These are phyloP conservation scores for Serrognathus titanus DNA, from an alignment of 2,888 invertebrate species.

Conservation along the genomic window DNA sequence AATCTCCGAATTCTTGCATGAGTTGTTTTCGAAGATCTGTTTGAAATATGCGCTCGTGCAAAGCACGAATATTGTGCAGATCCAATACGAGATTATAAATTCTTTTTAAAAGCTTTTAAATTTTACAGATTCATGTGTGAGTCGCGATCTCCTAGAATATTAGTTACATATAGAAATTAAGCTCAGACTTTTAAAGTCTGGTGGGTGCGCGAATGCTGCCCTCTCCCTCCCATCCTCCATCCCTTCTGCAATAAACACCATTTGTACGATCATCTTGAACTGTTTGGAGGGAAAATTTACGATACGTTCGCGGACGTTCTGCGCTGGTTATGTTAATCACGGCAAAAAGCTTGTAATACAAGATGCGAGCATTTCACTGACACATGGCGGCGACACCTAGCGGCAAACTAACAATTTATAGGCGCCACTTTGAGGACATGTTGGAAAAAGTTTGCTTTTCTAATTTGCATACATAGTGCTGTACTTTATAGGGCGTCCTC, in stretches of 20 bases:
- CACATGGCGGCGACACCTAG: constrained; percentile 40
- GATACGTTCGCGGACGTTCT: constrained; percentile 26
- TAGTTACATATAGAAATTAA: too few species aligned
- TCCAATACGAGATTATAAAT: too few species aligned
- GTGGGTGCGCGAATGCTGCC: constrained; percentile 6
- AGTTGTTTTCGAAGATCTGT: too few species aligned
- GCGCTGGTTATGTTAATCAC: constrained; percentile 35
- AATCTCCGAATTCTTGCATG: too few species aligned
- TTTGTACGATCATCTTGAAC: constrained; percentile 13
- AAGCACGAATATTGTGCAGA: neutral
- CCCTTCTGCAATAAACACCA: neutral
- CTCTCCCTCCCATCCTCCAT: neutral
- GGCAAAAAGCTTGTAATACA: constrained; percentile 34
- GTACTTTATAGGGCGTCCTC: constrained; percentile 32
- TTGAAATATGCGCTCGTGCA: neutral
- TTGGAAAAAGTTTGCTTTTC: constrained; percentile 38
- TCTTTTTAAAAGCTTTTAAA: neutral
- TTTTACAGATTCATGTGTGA: neutral
- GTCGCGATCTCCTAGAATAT: too few species aligned
- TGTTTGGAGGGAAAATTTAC: constrained; percentile 25
- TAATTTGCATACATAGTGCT: constrained; percentile 43
- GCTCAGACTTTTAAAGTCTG: neutral
- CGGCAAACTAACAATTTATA: constrained; percentile 40
- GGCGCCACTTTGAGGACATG: constrained; percentile 34
- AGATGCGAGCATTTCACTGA: constrained; percentile 36